Conservation (phyloP, 1,140 invertebrate genomes). For the Amyelois transitella region DNA sequence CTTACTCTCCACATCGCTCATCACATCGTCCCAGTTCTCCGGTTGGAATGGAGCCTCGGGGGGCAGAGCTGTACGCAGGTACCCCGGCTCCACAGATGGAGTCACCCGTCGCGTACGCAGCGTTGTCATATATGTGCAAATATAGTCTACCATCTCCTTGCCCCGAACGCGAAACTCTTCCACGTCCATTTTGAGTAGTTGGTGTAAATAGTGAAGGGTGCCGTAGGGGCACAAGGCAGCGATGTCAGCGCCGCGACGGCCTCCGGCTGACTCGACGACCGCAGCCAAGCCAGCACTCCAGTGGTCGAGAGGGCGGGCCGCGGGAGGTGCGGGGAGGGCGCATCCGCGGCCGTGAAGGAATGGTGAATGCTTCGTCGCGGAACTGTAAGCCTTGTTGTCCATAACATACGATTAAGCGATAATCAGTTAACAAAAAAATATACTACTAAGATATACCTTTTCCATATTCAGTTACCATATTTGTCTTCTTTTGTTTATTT, state of each 20-base stretch:
- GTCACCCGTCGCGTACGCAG: slow-evolving; percentile 89
- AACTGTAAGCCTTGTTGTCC: slow-evolving; percentile 5
- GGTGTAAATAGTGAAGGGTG: not conserved
- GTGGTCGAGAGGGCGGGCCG: slow-evolving; percentile 35
- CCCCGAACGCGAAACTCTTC: slow-evolving; percentile 92
- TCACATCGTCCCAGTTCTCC: slow-evolving; percentile 94
- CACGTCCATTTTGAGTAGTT: slow-evolving; percentile 83
- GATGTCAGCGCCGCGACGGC: slow-evolving; percentile 54
- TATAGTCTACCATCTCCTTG: slow-evolving; percentile 98
- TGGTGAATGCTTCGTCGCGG: slow-evolving; percentile 13
- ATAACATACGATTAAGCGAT: slow-evolving; percentile 21
- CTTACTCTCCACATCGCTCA: slow-evolving; percentile 94
- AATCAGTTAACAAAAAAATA: too few relatives aligned
- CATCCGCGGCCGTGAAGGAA: slow-evolving; percentile 35
- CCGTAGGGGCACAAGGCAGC: slow-evolving; percentile 13
- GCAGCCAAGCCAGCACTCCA: slow-evolving; percentile 41
- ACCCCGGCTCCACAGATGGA: slow-evolving; percentile 93
- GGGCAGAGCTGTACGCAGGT: slow-evolving; percentile 89
- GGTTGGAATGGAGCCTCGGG: slow-evolving; percentile 87
- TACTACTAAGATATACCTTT: too few relatives aligned
- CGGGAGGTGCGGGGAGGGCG: slow-evolving; percentile 32
- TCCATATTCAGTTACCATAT: too few relatives aligned
- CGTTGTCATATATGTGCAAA: slow-evolving; percentile 95
- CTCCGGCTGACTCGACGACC: slow-evolving; percentile 56
- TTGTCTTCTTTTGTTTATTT: too few relatives aligned